phyloP scores from a whole-genome alignment of 2,797 vertebrate species.

The Silurus lanzhouensis region DNA sequence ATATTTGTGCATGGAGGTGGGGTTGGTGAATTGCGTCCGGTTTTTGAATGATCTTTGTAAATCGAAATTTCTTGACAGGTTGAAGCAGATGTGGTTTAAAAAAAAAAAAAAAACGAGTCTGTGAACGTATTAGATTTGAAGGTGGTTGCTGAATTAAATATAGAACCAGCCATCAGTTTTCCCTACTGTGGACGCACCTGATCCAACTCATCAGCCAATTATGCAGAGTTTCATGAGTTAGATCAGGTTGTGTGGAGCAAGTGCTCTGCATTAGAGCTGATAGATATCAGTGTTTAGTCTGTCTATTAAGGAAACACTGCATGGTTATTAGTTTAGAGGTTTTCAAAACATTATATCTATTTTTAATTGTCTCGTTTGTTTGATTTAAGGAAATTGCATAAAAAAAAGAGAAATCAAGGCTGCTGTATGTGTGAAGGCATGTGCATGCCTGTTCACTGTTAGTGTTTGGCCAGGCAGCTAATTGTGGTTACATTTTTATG shows the following conservation, averaged over 20 bases:
- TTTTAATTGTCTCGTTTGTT: too few species aligned
- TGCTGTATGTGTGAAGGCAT: neutral
- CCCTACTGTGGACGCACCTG: neutral
- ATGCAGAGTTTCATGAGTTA: neutral
- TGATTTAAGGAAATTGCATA: neutral
- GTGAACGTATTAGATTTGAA: neutral
- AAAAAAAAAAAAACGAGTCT: neutral
- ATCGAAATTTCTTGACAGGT: neutral
- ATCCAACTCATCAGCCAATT: neutral
- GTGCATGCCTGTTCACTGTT: neutral
- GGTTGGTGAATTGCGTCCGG: neutral
- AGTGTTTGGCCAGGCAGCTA: neutral
- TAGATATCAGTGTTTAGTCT: neutral
- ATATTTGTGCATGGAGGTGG: neutral
- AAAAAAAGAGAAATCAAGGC: neutral
- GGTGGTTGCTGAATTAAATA: neutral
- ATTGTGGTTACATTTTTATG: neutral
- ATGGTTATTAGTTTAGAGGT: neutral
- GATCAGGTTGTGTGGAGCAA: neutral
- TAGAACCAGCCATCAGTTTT: neutral
- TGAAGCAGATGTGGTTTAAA: neutral
- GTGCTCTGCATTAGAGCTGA: neutral
- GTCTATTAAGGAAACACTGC: neutral
- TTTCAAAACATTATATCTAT: neutral
- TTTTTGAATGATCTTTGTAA: neutral